Percentiles rank a stretch among this genome's conserved stretches.
Evolutionary conservation across 2,797 vertebrate species (phyloP).

Genomic region (Psittacula echo): DNA sequence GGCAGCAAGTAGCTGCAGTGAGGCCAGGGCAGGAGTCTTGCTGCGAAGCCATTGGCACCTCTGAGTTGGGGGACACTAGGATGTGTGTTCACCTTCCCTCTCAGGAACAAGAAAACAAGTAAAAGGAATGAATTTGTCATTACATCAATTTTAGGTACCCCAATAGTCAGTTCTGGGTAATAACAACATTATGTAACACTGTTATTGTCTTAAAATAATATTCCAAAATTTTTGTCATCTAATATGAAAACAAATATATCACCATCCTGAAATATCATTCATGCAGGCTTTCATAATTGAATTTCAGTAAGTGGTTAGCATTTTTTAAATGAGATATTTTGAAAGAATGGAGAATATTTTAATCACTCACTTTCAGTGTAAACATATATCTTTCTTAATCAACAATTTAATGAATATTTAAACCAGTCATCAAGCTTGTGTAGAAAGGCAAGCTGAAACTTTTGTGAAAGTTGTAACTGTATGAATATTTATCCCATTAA

Average conservation of each 20-base stretch:
- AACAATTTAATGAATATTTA: not conserved
- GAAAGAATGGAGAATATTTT: not conserved
- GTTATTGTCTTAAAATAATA: not conserved
- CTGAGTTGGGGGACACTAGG: fast-evolving
- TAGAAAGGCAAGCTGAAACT: not conserved
- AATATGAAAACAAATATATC: not conserved
- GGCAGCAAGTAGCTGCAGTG: fast-evolving
- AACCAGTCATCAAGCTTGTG: not conserved
- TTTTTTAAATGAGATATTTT: not conserved
- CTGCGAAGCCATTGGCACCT: not conserved
- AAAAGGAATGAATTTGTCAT: not conserved
- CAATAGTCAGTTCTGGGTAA: not conserved
- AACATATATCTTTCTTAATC: not conserved
- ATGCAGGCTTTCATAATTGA: not conserved
- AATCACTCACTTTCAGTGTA: not conserved
- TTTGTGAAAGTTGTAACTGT: not conserved
- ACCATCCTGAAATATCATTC: not conserved
- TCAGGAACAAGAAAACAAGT: not conserved
- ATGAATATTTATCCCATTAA: constrained; percentile 24
- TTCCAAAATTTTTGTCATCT: not conserved
- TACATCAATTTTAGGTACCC: not conserved
- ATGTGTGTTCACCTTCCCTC: not conserved
- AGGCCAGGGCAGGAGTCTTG: not conserved
- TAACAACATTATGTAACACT: not conserved
- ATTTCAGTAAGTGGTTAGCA: not conserved